These are phyloP conservation scores for Mixornis gularis DNA, from an alignment of 2,113 vertebrate species.

Conservation along the genomic window DNA sequence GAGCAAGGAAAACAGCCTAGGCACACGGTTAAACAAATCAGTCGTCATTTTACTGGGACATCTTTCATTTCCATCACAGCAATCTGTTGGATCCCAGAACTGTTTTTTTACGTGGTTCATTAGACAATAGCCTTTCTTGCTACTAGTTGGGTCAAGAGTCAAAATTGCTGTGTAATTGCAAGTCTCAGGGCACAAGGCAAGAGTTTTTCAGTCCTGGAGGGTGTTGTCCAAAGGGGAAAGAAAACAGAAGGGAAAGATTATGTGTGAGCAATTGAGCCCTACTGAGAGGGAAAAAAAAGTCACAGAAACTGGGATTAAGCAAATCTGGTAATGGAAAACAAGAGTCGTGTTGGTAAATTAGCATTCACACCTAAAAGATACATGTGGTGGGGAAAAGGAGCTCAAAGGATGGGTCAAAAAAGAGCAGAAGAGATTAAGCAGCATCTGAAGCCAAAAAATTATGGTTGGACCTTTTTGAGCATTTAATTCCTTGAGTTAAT, in stretches of 20 bases:
- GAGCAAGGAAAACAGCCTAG: background rate
- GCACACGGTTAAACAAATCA: slow-evolving; percentile 1
- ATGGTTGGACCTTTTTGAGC: background rate
- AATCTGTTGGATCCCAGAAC: background rate
- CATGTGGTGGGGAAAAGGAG: background rate
- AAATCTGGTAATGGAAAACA: slow-evolving; percentile 46
- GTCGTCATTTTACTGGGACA: slow-evolving; percentile 1
- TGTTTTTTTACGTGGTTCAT: slow-evolving; percentile 39
- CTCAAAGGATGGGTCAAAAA: background rate
- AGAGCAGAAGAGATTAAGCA: background rate
- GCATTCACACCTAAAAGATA: background rate
- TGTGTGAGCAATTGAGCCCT: slow-evolving; percentile 17
- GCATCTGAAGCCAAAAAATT: background rate
- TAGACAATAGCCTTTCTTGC: slow-evolving; percentile 28
- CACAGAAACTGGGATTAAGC: slow-evolving; percentile 44
- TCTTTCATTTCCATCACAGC: slow-evolving; percentile 3
- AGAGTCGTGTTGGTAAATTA: slow-evolving; percentile 10
- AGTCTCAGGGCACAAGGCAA: slow-evolving; percentile 9
- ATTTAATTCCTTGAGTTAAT: background rate
- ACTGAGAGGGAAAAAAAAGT: slow-evolving; percentile 1
- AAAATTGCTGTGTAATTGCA: slow-evolving; percentile 51
- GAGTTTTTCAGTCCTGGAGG: slow-evolving; percentile 39
- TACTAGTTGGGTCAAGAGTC: slow-evolving; percentile 27
- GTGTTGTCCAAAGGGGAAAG: background rate
- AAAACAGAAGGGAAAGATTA: slow-evolving; percentile 46